These are phyloP conservation scores for Polyommatus icarus DNA, from an alignment of 2,888 invertebrate genomes.

Conservation along the genomic window DNA sequence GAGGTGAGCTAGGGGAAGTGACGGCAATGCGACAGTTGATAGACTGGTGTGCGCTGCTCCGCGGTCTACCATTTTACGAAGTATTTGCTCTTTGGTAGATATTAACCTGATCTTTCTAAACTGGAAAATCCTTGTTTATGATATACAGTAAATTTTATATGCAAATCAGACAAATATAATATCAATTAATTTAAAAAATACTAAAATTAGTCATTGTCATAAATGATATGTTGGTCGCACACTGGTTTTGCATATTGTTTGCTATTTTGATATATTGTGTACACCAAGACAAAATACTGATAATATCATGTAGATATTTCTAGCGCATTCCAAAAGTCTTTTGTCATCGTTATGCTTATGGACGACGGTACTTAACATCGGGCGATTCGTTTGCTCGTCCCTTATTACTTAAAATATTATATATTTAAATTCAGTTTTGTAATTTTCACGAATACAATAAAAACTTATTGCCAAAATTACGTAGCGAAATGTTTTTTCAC, in stretches of 20 bases:
- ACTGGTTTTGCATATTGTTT: not conserved
- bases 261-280: not conserved
- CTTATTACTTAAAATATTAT: too few species aligned
- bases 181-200: not conserved
- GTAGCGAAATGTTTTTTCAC: too few species aligned
- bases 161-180: not conserved
- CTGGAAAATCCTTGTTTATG: not conserved
- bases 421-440: too few species aligned
- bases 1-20: conserved; percentile 64
- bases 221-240: not conserved
- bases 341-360: too few species aligned
- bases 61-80: conserved; percentile 69
- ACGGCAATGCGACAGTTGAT: conserved; percentile 51
- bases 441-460: too few species aligned
- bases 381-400: too few species aligned
- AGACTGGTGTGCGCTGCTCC: conserved; percentile 84
- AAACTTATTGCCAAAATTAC: too few species aligned
- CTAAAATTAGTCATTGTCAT: not conserved
- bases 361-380: too few species aligned
- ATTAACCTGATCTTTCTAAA: not conserved
- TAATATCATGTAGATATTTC: not conserved
- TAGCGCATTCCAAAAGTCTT: too few species aligned
- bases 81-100: not conserved
- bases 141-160: conserved; percentile 3
- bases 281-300: not conserved